Conservation (phyloP, 2,888 invertebrate species). For the Emmelina monodactyla region DNA sequence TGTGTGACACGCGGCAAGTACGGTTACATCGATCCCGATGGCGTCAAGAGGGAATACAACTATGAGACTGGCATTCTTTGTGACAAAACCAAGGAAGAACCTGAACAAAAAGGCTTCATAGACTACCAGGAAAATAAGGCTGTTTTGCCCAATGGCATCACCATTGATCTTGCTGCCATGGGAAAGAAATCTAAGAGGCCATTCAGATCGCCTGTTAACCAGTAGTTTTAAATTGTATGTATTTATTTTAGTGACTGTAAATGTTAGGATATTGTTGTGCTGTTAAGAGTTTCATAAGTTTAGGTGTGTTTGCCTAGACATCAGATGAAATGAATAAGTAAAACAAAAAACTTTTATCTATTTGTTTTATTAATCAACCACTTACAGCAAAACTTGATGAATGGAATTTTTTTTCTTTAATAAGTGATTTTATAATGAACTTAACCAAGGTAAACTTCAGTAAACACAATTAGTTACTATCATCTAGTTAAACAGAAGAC, state of each 20-base stretch:
- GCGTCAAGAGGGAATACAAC: conserved; percentile 79
- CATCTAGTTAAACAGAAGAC: too few relatives aligned
- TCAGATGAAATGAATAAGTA: conserved; percentile 25
- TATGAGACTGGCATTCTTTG: conserved; percentile 83
- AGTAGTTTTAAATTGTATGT: conserved; percentile 39
- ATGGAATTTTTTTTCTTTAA: too few relatives aligned
- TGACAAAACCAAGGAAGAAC: conserved; percentile 62
- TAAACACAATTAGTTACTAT: too few relatives aligned
- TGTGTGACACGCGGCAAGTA: conserved; percentile 81
- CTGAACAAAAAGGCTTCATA: conserved; percentile 70
- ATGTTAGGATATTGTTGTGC: conserved; percentile 44
- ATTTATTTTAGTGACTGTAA: conserved; percentile 56
- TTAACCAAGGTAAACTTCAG: too few relatives aligned
- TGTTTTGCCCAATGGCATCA: conserved; percentile 75
- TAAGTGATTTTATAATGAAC: too few relatives aligned
- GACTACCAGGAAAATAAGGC: conserved; percentile 79
- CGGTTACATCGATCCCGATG: conserved; percentile 86
- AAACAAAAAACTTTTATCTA: conserved; percentile 25
- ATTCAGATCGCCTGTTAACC: conserved; percentile 58
- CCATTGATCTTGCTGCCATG: conserved; percentile 73
- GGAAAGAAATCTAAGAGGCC: conserved; percentile 78
- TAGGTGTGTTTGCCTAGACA: not conserved
- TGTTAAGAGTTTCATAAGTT: conserved; percentile 20
- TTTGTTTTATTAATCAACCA: too few relatives aligned
- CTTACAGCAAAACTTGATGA: too few relatives aligned